Evolutionary conservation across 2,113 vertebrate genomes (phyloP).

Genomic region (Stigmatopora argus): DNA sequence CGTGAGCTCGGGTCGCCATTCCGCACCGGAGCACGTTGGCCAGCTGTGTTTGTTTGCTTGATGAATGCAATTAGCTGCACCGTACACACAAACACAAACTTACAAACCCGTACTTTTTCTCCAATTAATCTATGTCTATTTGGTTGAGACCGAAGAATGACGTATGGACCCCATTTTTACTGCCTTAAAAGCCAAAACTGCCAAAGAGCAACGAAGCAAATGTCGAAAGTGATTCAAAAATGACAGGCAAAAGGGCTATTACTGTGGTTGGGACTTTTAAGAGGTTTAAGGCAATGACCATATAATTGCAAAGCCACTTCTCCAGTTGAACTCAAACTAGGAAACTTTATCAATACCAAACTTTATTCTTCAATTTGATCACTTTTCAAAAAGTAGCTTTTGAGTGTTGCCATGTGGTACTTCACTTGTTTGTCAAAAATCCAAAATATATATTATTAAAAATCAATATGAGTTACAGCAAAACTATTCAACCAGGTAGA

Average conservation of each 20-base stretch:
- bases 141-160: not conserved
- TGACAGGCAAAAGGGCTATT: not conserved
- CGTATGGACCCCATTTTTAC: not conserved
- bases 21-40: constrained; percentile 22
- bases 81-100: constrained; percentile 5
- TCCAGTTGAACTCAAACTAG: not conserved
- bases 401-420: not conserved
- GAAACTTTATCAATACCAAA: not conserved
- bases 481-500: not conserved
- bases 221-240: constrained; percentile 1
- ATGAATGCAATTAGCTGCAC: constrained; percentile 48
- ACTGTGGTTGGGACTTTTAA: not conserved
- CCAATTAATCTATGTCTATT: not conserved
- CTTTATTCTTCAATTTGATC: not conserved
- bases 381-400: not conserved
- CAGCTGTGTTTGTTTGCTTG: constrained; percentile 53
- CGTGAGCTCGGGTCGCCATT: constrained; percentile 16
- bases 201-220: constrained; percentile 9
- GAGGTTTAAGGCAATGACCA: constrained; percentile 10
- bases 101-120: not conserved
- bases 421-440: not conserved
- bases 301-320: not conserved
- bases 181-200: not conserved
- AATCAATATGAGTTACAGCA: not conserved
- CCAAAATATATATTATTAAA: not conserved